A percentile compares a stretch with the other conserved stretches of the same genome.
phyloP scores from a whole-genome alignment of 2,113 vertebrate species.

The Ptilonorhynchus violaceus region DNA sequence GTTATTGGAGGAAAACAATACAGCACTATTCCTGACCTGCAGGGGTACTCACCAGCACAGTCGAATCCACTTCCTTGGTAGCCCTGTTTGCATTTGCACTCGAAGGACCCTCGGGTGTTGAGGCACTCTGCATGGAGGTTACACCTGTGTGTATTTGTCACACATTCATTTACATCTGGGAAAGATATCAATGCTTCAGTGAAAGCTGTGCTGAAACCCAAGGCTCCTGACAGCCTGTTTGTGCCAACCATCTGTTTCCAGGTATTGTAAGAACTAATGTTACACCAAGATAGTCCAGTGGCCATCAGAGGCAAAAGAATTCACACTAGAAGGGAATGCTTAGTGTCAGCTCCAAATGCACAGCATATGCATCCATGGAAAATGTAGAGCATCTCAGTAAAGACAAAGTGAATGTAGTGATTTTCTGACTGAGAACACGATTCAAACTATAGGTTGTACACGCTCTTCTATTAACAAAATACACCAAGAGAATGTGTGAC shows the following conservation, averaged over 20 bases:
- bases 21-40: not conserved
- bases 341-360: not conserved
- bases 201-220: not conserved
- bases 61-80: constrained; percentile 87
- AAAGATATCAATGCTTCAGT: not conserved
- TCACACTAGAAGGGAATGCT: not conserved
- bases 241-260: not conserved
- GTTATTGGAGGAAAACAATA: not conserved
- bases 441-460: not conserved
- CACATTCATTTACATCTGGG: constrained; percentile 91
- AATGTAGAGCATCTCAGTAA: not conserved
- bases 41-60: constrained; percentile 84
- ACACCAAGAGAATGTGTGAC: not conserved
- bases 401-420: not conserved
- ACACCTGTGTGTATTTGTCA: constrained; percentile 77
- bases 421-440: not conserved
- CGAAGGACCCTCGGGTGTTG: constrained; percentile 90
- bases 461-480: not conserved
- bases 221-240: not conserved
- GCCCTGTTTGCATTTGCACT: constrained; percentile 89
- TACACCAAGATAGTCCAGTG: not conserved
- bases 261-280: not conserved
- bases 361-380: not conserved
- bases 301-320: not conserved
- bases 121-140: constrained; percentile 85